phyloP scores from a whole-genome alignment of 2,113 vertebrate species.

The Prietella phreatophila region DNA sequence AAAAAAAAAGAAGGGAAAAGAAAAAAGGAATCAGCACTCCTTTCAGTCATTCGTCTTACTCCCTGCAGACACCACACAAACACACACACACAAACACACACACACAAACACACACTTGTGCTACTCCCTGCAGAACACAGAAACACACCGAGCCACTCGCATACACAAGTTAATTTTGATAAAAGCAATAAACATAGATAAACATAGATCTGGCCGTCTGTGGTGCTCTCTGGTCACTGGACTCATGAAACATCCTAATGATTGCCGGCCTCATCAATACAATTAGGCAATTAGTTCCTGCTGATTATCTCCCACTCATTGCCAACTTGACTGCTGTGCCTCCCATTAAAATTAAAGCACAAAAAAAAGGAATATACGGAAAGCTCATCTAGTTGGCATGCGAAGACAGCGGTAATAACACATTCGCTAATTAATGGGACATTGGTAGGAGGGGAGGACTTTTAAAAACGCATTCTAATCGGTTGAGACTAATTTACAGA shows the following conservation, averaged over 20 bases:
- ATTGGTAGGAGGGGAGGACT: constrained; percentile 58
- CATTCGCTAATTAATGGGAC: constrained; percentile 74
- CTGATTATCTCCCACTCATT: constrained; percentile 78
- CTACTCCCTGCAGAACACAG: constrained; percentile 33
- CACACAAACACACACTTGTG: constrained; percentile 20
- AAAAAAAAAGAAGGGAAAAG: constrained; percentile 41
- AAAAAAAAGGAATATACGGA: constrained; percentile 64
- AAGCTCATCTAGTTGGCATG: constrained; percentile 64
- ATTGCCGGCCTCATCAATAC: constrained; percentile 61
- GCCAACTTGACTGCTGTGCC: constrained; percentile 75
- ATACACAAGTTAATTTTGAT: constrained; percentile 4
- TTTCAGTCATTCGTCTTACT: constrained; percentile 53
- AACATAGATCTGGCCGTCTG: constrained; percentile 48
- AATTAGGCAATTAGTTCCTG: constrained; percentile 82
- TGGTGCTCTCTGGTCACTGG: constrained; percentile 59
- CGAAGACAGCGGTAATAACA: constrained; percentile 69
- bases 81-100: constrained; percentile 9
- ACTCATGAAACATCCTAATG: constrained; percentile 66
- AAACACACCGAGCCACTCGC: constrained; percentile 2
- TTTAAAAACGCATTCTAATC: constrained; percentile 67
- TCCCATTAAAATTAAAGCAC: constrained; percentile 65
- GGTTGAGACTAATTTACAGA: constrained; percentile 60
- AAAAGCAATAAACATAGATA: constrained; percentile 25
- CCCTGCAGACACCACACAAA: constrained; percentile 48
- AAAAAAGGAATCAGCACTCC: constrained; percentile 56